Conservation (phyloP, 2,797 vertebrate species). For the Dipus sagitta region DNA sequence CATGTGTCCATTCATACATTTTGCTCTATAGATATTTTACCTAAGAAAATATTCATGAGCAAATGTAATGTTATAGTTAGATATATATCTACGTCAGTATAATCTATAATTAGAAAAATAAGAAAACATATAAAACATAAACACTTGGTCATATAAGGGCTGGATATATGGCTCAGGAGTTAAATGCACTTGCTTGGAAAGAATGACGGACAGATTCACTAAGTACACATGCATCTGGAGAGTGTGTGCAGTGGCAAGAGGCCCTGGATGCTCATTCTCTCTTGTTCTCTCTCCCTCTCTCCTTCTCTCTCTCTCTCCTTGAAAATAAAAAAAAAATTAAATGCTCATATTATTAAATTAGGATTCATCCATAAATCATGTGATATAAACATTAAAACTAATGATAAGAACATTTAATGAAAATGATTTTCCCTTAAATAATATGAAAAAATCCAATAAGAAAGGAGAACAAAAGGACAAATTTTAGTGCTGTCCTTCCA, state of each 20-base stretch:
- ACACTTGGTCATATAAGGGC: no score
- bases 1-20: not conserved
- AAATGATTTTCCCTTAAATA: not conserved
- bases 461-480: not conserved
- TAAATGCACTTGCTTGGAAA: no score
- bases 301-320: no score
- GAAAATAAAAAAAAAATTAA: no score
- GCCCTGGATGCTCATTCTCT: no score
- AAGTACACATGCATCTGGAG: no score
- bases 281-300: no score
- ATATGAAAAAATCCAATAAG: not conserved
- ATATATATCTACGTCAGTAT: not conserved
- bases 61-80: not conserved
- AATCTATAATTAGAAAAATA: not conserved
- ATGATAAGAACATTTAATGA: not conserved
- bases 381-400: conserved; percentile 3
- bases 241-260: no score
- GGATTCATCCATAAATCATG: not conserved
- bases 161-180: no score
- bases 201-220: no score
- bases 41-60: not conserved
- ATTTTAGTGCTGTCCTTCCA: not conserved
- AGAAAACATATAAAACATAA: not conserved
- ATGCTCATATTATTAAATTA: not conserved
- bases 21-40: not conserved